Base-by-base conservation (phyloP, 2,113 vertebrate genomes). In the Miniopterus natalensis region DNA sequence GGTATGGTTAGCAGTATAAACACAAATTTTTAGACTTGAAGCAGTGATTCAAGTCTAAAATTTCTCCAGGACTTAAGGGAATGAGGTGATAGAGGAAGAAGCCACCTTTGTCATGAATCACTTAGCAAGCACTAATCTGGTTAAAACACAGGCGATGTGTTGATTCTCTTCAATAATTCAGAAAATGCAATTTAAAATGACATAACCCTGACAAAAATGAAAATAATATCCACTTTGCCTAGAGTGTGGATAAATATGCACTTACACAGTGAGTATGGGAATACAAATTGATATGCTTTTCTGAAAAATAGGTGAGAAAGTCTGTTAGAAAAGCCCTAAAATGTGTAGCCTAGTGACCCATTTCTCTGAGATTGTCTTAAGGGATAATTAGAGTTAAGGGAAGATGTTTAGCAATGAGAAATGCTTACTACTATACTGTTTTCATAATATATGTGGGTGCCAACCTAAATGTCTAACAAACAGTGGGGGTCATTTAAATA, bases 151-250 rank as follows among this genome's bases (percentile, higher is more conserved):
- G 42, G 23, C 68, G 59, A 89, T 36, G 14, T 75, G 31, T 95
- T 73, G 51, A 51, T 74, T 84, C 31, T 88, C 53, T 92, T 53
- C 63, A 73, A 78, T 88, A 81, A 85, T 81, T 81, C 47, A 84
- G 27, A 78, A 92, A 73, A 88, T 74, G 17, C 8, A 79, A 53
- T 77, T 94, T 45, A 25, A 68, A 88, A 66, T 73, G 27, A 36
- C 23, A 31, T 47, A 18, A 66, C 42, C 59, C 3, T 66, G 13
- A 13, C 18, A 75, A 95, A 90, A 75, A 25, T 45, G 45, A 94
- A 75, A 84, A 53, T 40, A 63, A 40, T 79, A 49, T 45, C 7
- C 10, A 25, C 31, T 40, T 89, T 71, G 14, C 13, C 14, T 45
- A 36, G 15, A 86, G 25, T 86, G 9, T 61, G n/a, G 55, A 66